These are phyloP conservation scores for Sigmodon hispidus DNA, from an alignment of 2,113 vertebrate species.

Conservation along the genomic window DNA sequence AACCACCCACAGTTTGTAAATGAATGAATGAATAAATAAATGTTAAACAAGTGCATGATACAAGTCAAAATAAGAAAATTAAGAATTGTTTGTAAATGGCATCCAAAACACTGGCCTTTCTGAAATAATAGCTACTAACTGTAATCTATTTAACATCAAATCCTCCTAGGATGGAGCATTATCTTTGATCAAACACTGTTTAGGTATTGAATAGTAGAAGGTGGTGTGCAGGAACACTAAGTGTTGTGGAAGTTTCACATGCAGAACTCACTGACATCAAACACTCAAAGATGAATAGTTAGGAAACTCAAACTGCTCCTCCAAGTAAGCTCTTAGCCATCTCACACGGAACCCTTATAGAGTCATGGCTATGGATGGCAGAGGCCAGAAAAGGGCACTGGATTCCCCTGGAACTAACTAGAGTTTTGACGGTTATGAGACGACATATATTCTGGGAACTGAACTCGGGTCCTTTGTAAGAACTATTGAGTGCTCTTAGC, in stretches of 20 bases:
- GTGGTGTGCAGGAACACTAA: background rate
- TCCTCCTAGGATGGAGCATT: background rate
- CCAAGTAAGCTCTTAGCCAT: background rate
- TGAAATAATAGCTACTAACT: background rate
- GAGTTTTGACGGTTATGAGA: background rate
- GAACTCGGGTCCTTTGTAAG: no score
- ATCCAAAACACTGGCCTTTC: background rate
- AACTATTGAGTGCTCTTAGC: background rate
- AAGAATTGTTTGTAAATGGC: background rate
- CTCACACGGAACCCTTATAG: background rate
- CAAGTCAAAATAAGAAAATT: background rate
- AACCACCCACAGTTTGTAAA: background rate
- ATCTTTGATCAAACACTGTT: background rate
- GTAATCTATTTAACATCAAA: background rate
- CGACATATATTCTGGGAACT: background rate
- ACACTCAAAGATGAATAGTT: background rate
- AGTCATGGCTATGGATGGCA: no score
- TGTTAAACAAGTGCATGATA: background rate
- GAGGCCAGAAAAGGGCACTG: background rate
- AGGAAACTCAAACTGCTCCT: background rate
- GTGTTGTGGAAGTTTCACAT: background rate
- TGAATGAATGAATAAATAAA: background rate
- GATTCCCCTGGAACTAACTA: no score
- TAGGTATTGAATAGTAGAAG: background rate
- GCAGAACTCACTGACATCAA: background rate